phyloP scores from a whole-genome alignment of 2,113 vertebrate genomes.

The Smithornis capensis region DNA sequence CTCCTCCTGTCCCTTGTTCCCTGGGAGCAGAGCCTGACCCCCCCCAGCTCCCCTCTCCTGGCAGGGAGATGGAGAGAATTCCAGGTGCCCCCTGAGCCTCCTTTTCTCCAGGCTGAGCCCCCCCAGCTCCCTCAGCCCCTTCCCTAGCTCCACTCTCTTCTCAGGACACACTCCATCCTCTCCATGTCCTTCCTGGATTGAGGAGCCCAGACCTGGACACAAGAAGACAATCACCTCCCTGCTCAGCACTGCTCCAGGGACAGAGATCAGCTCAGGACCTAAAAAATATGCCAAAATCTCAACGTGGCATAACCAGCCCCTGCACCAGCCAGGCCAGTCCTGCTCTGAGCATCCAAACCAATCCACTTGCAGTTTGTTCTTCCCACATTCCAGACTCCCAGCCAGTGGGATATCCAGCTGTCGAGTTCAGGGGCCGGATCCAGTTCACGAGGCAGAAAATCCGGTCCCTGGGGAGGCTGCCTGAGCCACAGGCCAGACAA shows the following conservation, averaged over 20 bases:
- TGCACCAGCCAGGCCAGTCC: background rate
- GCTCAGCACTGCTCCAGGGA: background rate
- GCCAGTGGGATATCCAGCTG: background rate
- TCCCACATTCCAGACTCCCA: background rate
- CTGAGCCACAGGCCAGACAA: background rate
- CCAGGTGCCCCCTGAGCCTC: background rate
- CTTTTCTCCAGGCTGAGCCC: background rate
- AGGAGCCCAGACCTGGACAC: background rate
- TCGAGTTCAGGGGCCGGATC: slow-evolving; percentile 15
- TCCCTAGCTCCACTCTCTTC: background rate
- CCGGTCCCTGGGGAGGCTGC: background rate
- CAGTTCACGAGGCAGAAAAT: slow-evolving; percentile 20
- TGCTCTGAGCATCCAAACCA: background rate
- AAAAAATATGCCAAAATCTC: background rate
- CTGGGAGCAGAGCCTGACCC: rapidly evolving
- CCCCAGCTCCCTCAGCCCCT: background rate
- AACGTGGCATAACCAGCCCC: background rate
- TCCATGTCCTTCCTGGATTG: background rate
- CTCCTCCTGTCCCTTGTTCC: background rate
- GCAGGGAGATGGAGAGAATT: background rate
- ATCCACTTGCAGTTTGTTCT: background rate
- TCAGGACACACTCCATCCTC: background rate
- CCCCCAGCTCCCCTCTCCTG: background rate
- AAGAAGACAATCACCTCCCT: background rate
- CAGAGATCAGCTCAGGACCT: background rate